A percentile compares a stretch with the other conserved stretches of the same genome.
These are phyloP conservation scores for Ceuthmochares aereus DNA, from an alignment of 2,113 vertebrate genomes.

Conservation along the genomic window DNA sequence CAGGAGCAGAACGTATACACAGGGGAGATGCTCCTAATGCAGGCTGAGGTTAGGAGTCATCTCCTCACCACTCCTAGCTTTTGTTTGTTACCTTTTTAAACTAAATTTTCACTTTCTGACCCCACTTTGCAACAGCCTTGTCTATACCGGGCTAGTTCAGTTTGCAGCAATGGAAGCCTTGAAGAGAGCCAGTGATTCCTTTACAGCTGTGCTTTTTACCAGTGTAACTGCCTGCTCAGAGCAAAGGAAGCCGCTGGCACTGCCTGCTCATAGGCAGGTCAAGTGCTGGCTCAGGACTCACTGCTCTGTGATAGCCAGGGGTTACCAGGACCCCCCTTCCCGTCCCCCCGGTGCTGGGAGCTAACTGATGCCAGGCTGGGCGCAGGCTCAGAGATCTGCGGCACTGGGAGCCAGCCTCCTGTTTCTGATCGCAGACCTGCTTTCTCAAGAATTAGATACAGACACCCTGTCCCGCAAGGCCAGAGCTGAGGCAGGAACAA, in stretches of 20 bases:
- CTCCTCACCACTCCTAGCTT: neutral
- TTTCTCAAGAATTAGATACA: neutral
- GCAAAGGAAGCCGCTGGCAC: neutral
- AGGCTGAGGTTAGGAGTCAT: neutral
- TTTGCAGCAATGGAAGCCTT: neutral
- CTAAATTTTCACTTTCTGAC: neutral
- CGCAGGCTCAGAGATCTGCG: neutral
- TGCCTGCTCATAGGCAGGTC: neutral
- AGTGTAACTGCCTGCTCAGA: neutral
- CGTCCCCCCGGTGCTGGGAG: neutral
- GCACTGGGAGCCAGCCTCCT: neutral
- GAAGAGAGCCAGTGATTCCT: neutral
- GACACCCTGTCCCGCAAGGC: accelerated
- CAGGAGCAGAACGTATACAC: accelerated
- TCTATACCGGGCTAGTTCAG: neutral
- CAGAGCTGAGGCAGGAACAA: neutral
- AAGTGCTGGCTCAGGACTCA: neutral
- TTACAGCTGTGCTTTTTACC: neutral
- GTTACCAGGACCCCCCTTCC: neutral
- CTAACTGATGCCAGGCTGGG: neutral
- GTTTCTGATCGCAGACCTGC: neutral
- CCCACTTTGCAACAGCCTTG: neutral
- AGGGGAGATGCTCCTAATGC: neutral
- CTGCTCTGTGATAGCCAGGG: neutral
- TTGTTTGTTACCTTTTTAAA: neutral